Base-by-base conservation (phyloP, 2,113 vertebrate species). In the Tricholaema leucomelas region DNA sequence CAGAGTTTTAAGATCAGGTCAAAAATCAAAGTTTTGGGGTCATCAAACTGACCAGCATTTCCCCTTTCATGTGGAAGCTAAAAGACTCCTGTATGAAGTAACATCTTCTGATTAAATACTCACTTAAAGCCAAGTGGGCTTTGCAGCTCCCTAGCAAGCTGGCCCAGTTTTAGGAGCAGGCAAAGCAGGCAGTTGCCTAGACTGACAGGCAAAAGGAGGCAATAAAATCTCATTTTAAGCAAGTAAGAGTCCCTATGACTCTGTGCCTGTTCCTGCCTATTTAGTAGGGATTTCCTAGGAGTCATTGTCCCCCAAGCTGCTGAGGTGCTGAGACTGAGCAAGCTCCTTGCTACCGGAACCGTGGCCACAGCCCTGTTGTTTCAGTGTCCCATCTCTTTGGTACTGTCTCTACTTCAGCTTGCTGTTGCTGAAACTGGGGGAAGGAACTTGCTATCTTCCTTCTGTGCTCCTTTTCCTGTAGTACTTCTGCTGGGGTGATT, bases 151-250 rank as follows among this genome's bases (percentile, higher is more conserved):
- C 56, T 54, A 46, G 50, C 88, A 95, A 83, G 84, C 78, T 95
- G 94, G 78, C 93, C 93, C 91, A 89, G 81, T 95, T 95, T 92
- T 85, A 85, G 4, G 3, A 87, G 64, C 71, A 79, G 77, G 70
- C 7, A 0, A 85, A 30, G 38, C 56, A 85, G 77, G 70, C 88
- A 92, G 91, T 92, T 94, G 92, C 94, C 93, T 55, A 36, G 75
- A 93, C 81, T 4, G 46, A 94, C 90, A 89, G 87, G 89, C 46
- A 6, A 91, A 92, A 91, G 71, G 67, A 93, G 85, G 85, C 81
- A 94, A 91, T 91, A 89, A 93, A 94, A 87, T 87, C 85, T 48
- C 69, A 55, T 92, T 89, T 94, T 82, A 92, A 87, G 78, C 81
- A 91, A 89, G 90, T 73, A 79, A 8, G 25, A 87, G 75, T 87